Evolutionary conservation across 2,113 vertebrate genomes (phyloP), one percentile per base, ranked within the genome.

Genomic region (Caloenas nicobarica): DNA sequence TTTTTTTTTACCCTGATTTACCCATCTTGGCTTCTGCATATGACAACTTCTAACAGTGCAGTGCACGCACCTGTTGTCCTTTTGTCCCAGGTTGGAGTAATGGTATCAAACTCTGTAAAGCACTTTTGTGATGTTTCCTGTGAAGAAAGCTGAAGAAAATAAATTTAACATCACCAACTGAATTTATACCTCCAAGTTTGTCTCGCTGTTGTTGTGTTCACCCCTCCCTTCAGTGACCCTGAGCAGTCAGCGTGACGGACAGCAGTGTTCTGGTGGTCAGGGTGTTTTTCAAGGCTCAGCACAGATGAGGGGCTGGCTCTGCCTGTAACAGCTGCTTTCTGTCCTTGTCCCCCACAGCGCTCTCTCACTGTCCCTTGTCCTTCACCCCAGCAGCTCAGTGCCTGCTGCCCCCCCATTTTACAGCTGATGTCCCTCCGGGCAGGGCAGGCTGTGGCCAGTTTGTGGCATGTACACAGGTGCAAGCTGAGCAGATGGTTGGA

Each of bases 131-230:
- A 91, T 85, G 79, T 92, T 93, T 88, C 85, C 81, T 96, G 89
- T 94, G 91, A 93, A 93, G 95, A 96, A 96, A 89, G 70, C 53
- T 85, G 71, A 87, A 85, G 93, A 76, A 96, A 97, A 96, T 96
- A 96, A 96, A 97, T 58, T 91, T 86, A 94, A 91, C 36, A 58
- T 62, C 89, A 95, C 44, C 64, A 69, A 91, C 25, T 85, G 84
- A 73, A 66, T 68, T 87, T 50, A 48, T 34, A 79, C 38, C 42
- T 91, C 26, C 4, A 50, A 2, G 17, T 77, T 54, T 89, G 89
- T 94, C 62, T 91, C 3, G 1, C 50, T 34, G n/a, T 25, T 50
- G 11, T 78, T 44, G 29, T 33, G 22, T 70, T 86, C 17, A 15
- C 34, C 24, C 1, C 8, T 34, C 16, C 23, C 6, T 15, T 10